Evolutionary conservation across 2,888 invertebrate species (phyloP), one percentile per base, ranked within the genome.

Genomic region (Deilephila elpenor): DNA sequence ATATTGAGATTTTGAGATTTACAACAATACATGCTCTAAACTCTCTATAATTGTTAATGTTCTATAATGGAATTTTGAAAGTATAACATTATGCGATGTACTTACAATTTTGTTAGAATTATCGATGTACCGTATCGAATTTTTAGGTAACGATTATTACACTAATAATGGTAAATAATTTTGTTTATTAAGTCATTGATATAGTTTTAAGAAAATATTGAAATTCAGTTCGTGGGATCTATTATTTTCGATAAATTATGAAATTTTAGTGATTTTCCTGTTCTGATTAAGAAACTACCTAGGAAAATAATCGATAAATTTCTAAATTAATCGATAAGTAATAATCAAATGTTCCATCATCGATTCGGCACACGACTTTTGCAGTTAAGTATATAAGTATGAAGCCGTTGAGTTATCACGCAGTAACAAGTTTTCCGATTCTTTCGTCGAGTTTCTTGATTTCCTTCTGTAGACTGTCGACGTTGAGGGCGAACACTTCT

Each of bases 401-500:
- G n/a, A 51, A 70, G 53, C 32, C 20, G 4, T 70, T 60, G 32
- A 67, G 32, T 56, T 74, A 89, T 93, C 90, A 93, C 79, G 90
- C 90, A 0, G 86, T 93, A 61, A 93, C 94, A 20, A 97, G 84
- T 77, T 96, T 96, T 71, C 95, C 94, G 78, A 98, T 96, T 83
- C 97, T 95, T 59, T 96, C 95, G 80, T 98, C 97, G n/a, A 98
- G 90, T 78, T 96, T 96, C 78, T 95, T 94, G 75, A 98, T 96
- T 82, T 98, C 97, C 79, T 96, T 96, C 80, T 97, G 96, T 29
- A 98, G 96, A 75, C 96, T 96, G 84, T 97, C 97, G 64, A 98
- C 94, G 87, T 98, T 98, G 79, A 96, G 95, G 0, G 97, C 96
- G 86, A 98, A 97, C 74, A 97, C 97, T 82, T 97, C 97, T 82